phyloP scores from a whole-genome alignment of 2,113 vertebrate genomes.

The Eurystomus gularis region DNA sequence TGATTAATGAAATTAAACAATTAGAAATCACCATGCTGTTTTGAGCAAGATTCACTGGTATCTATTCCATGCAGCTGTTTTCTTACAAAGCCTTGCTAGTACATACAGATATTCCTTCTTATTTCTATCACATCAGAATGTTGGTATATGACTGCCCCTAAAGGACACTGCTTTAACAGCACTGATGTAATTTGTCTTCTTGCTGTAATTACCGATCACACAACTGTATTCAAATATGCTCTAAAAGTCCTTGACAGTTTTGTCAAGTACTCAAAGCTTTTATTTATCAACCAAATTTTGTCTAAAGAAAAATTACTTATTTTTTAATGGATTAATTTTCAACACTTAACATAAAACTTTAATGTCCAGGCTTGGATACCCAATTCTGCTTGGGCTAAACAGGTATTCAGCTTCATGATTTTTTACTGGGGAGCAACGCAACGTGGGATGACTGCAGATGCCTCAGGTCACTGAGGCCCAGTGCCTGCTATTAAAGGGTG shows the following conservation, averaged over 20 bases:
- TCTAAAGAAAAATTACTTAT: background rate
- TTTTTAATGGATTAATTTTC: background rate
- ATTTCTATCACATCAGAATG: background rate
- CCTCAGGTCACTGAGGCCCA: background rate
- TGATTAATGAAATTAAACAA: background rate
- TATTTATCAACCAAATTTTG: background rate
- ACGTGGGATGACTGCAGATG: too few species aligned
- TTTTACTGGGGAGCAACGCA: too few species aligned
- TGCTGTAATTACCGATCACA: background rate
- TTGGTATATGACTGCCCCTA: background rate
- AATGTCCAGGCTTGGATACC: background rate
- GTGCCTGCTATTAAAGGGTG: background rate
- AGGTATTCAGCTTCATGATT: background rate
- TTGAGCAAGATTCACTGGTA: background rate
- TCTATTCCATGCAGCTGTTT: background rate
- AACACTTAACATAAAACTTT: background rate
- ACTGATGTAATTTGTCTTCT: background rate
- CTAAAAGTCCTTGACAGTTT: background rate
- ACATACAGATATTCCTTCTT: background rate
- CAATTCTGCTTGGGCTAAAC: background rate
- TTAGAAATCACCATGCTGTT: background rate
- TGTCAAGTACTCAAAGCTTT: background rate
- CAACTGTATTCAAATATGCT: background rate
- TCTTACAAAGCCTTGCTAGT: background rate
- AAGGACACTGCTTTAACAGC: background rate